These are phyloP conservation scores for Thaleichthys pacificus DNA, from an alignment of 2,797 vertebrate genomes.

Conservation along the genomic window DNA sequence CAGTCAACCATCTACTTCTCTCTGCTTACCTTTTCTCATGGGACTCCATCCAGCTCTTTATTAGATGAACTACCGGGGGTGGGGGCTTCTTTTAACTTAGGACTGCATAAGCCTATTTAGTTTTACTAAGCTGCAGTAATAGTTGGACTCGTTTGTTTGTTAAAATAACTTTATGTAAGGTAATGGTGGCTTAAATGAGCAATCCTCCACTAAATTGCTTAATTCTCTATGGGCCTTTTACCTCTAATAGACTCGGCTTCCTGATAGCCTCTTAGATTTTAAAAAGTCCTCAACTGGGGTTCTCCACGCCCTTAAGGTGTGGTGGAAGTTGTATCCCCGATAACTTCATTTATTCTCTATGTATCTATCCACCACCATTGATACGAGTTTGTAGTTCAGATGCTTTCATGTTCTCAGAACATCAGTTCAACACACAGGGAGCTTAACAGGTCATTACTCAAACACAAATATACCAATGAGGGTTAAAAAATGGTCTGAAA, in stretches of 20 bases:
- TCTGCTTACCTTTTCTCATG: constrained; percentile 48
- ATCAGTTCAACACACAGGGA: too few relatives aligned
- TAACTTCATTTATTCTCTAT: too few relatives aligned
- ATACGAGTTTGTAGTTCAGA: too few relatives aligned
- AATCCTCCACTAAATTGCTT: background rate
- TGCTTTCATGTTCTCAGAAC: too few relatives aligned
- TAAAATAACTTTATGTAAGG: background rate
- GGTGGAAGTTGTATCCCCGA: too few relatives aligned
- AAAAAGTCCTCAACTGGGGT: background rate
- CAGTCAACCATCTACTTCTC: constrained; percentile 58
- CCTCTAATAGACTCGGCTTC: background rate
- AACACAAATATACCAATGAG: too few relatives aligned
- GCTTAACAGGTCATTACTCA: too few relatives aligned
- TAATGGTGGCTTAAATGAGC: constrained; percentile 4
- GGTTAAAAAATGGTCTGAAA: too few relatives aligned
- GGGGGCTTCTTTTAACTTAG: constrained; percentile 44
- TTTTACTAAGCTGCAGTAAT: constrained; percentile 36
- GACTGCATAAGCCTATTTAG: constrained; percentile 31
- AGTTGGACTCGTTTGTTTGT: constrained; percentile 12
- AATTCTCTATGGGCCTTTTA: background rate
- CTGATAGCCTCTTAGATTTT: background rate
- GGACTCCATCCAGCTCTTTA: constrained; percentile 47
- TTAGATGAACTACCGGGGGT: constrained; percentile 45
- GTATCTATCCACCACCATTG: too few relatives aligned
- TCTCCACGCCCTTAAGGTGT: too few relatives aligned